Evolutionary conservation across 2,797 vertebrate genomes (phyloP).

Genomic region (Enteromius fasciolatus): DNA sequence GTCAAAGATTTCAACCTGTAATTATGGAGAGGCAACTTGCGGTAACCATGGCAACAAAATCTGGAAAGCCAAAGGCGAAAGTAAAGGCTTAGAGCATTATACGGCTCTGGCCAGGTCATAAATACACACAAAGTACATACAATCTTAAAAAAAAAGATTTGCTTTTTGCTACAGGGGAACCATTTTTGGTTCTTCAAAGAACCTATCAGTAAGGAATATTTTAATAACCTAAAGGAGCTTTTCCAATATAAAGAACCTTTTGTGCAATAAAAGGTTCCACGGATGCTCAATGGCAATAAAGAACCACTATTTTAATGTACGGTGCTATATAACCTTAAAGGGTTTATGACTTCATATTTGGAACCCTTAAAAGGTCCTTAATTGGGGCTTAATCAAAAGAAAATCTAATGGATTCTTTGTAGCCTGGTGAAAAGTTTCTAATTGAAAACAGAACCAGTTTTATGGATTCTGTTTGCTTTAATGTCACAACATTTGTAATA

Average conservation of each 20-base stretch:
- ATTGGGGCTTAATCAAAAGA: background rate
- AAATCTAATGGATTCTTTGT: background rate
- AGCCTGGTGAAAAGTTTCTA: background rate
- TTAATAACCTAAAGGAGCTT: background rate
- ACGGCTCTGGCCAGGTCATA: conserved; percentile 52
- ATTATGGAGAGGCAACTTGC: conserved; percentile 68
- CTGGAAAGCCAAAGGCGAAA: conserved; percentile 65
- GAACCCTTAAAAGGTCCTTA: background rate
- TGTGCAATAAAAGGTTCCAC: background rate
- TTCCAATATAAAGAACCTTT: background rate
- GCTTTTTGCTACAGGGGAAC: background rate
- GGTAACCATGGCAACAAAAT: conserved; percentile 74
- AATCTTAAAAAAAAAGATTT: background rate
- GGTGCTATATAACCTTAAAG: background rate
- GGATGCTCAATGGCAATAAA: background rate
- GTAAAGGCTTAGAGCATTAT: conserved; percentile 65
- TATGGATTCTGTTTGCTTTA: background rate
- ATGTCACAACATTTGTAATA: background rate
- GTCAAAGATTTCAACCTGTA: conserved; percentile 70
- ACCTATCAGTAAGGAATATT: background rate
- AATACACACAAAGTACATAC: conserved; percentile 29
- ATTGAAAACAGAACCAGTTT: background rate
- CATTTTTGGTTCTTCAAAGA: background rate
- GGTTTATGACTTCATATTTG: background rate
- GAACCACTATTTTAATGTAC: background rate